A percentile compares a stretch with the other conserved stretches of the same genome.
These are phyloP conservation scores for Heliothis subflexa DNA, from an alignment of 1,140 invertebrate genomes.

Conservation along the genomic window DNA sequence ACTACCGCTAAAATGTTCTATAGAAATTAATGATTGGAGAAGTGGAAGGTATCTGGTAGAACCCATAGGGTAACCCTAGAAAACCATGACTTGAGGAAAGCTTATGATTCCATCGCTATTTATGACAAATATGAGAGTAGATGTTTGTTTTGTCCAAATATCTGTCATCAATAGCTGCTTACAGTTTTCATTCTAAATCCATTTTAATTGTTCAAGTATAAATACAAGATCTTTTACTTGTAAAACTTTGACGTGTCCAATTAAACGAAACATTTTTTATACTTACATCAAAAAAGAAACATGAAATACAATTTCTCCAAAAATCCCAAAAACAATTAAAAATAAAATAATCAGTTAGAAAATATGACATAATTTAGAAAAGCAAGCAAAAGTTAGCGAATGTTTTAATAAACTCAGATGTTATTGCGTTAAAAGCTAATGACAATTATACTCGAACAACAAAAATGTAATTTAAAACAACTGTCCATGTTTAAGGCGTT, in stretches of 20 bases:
- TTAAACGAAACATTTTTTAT: not conserved
- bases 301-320: not conserved
- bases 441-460: slow-evolving; percentile 47
- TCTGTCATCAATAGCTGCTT: slow-evolving; percentile 36
- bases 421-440: slow-evolving; percentile 45
- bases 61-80: slow-evolving; percentile 46
- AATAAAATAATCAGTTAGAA: not conserved
- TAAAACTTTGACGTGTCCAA: too few species aligned
- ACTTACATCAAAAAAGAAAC: not conserved
- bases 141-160: slow-evolving; percentile 3
- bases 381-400: slow-evolving; percentile 42
- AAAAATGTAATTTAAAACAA: slow-evolving; percentile 50
- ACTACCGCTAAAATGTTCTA: slow-evolving; percentile 35
- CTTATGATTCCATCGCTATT: slow-evolving; percentile 52
- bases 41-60: slow-evolving; percentile 48
- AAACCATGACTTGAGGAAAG: slow-evolving; percentile 53
- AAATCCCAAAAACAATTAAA: not conserved
- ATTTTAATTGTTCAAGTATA: slow-evolving; percentile 50
- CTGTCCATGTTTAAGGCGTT: slow-evolving; percentile 47
- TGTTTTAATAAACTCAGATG: slow-evolving; percentile 20
- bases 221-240: not conserved
- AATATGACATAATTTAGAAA: slow-evolving; percentile 10
- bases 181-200: slow-evolving; percentile 49
- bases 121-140: slow-evolving; percentile 1
- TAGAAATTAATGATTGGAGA: slow-evolving; percentile 44